A percentile compares a stretch with the other conserved stretches of the same genome.
Evolutionary conservation across 1,140 invertebrate species (phyloP).

Genomic region (Metopolophium dirhodum): DNA sequence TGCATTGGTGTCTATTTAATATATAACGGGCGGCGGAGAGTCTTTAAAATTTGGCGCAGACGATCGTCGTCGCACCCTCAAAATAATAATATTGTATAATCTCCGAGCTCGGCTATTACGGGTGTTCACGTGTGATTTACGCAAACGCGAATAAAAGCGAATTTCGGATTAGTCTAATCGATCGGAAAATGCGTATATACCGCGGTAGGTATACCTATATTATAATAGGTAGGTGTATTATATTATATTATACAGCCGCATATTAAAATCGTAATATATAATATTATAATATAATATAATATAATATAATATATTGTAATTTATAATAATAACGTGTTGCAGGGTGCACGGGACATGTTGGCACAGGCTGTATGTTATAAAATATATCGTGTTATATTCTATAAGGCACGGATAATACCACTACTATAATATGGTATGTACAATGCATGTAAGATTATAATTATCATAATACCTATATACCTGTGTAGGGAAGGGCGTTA

Average conservation of each 20-base stretch:
- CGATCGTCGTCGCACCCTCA: background rate
- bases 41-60: slow-evolving; percentile 22
- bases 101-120: slow-evolving; percentile 1
- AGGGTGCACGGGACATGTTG: too few species aligned
- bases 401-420: background rate
- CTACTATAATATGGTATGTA: background rate
- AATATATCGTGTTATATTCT: background rate
- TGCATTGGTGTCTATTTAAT: background rate
- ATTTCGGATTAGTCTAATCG: slow-evolving; percentile 44
- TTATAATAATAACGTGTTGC: too few species aligned
- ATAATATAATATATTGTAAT: too few species aligned
- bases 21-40: background rate
- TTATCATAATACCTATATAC: too few species aligned
- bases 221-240: too few species aligned
- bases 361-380: too few species aligned
- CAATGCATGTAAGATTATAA: too few species aligned
- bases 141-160: background rate
- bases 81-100: background rate
- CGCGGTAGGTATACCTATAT: background rate
- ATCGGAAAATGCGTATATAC: slow-evolving; percentile 43
- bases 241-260: too few species aligned
- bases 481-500: too few species aligned
- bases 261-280: background rate
- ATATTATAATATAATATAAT: too few species aligned
- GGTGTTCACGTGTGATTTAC: slow-evolving; percentile 25